Percentiles rank a stretch among this genome's conserved stretches.
phyloP scores from a whole-genome alignment of 2,113 vertebrate species.

The Notarius lentiginosus region DNA sequence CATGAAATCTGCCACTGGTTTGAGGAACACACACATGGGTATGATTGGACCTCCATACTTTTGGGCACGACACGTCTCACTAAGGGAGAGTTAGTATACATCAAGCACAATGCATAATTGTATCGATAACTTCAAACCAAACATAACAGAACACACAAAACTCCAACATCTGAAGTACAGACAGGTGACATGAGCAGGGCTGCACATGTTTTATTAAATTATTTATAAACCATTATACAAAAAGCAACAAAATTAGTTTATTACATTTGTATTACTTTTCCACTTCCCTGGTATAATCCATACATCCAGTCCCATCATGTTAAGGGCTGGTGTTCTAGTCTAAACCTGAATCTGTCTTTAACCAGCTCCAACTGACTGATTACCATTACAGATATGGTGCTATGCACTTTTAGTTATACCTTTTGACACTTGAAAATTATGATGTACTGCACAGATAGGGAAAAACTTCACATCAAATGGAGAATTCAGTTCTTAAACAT shows the following conservation, averaged over 20 bases:
- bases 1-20: no score
- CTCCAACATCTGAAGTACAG: no score
- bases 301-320: not conserved
- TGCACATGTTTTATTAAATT: constrained; percentile 31
- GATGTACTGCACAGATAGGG: not conserved
- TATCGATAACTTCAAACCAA: no score
- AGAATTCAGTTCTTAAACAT: not conserved
- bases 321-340: no score
- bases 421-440: not conserved
- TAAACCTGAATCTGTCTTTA: not conserved
- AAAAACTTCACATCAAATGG: not conserved
- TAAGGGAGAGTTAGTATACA: no score
- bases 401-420: not conserved
- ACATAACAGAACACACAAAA: not conserved
- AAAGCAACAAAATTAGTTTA: constrained; percentile 39
- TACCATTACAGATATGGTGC: not conserved
- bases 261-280: constrained; percentile 12
- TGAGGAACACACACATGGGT: no score
- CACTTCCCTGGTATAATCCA: not conserved
- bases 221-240: constrained; percentile 48
- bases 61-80: no score
- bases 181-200: not conserved
- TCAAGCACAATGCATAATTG: no score
- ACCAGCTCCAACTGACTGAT: not conserved
- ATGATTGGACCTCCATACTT: no score